Evolutionary conservation across 2,113 vertebrate genomes (phyloP).

Genomic region (Larimichthys crocea): DNA sequence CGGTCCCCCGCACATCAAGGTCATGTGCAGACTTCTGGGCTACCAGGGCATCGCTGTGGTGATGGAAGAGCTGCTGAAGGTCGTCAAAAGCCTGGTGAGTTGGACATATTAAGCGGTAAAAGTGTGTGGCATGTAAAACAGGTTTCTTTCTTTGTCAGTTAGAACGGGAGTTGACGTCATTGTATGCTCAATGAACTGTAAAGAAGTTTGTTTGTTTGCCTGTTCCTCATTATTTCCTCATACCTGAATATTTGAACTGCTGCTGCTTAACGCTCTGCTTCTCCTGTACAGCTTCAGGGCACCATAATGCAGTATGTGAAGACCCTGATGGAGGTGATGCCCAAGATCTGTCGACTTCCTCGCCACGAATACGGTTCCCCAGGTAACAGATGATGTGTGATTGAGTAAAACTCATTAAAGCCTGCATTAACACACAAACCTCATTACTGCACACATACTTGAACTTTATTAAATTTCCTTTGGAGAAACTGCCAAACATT

Average conservation of each 20-base stretch:
- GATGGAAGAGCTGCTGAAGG: slow-evolving; percentile 98
- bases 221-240: background rate
- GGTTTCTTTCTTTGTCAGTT: background rate
- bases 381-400: slow-evolving; percentile 76
- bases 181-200: background rate
- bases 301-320: slow-evolving; percentile 99
- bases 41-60: slow-evolving; percentile 99
- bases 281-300: slow-evolving; percentile 89
- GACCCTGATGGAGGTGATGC: slow-evolving; percentile 99
- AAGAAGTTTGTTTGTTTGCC: background rate
- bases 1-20: slow-evolving; percentile 97
- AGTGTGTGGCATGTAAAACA: background rate
- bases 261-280: background rate
- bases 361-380: slow-evolving; percentile 98
- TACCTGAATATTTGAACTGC: background rate
- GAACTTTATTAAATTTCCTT: background rate
- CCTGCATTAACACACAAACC: background rate
- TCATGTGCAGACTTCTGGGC: slow-evolving; percentile 96
- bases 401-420: background rate
- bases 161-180: background rate
- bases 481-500: background rate
- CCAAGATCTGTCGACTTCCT: slow-evolving; percentile 97
- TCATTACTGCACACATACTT: background rate
- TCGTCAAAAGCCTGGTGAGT: slow-evolving; percentile 97
- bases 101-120: background rate